Base-by-base conservation (phyloP, 2,797 vertebrate genomes). In the Orientallactaga sibirica region DNA sequence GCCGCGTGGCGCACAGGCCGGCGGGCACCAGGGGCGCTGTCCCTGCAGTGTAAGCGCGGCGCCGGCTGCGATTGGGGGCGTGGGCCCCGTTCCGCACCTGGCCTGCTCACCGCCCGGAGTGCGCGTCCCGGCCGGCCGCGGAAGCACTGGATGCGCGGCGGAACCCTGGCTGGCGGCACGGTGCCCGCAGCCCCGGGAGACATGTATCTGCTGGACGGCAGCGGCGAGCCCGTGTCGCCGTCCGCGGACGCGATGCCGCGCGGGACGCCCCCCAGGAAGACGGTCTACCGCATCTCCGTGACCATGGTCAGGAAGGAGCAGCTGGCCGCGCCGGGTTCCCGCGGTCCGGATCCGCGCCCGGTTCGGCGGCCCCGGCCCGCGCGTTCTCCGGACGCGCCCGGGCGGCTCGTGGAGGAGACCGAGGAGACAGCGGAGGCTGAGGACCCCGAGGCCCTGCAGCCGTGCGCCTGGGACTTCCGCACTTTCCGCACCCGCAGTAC, bases 211-310 rank as follows among this genome's bases (percentile, higher is more conserved):
- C 93, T 97, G 91, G 97, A 97, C 93, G 94, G 88, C 95, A 37
- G 95, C 70, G 80, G 96, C 88, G 95, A 97, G 66, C 96, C 91
- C 71, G 92, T 85, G 78, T 82, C 95, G 29, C 95, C 93, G 37
- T 93, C 96, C 1, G 95, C 88, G 61, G 95, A 95, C 90, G 8
- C 76, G 48, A 95, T 95, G 97, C 96, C 90, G 18, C 97, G 96
- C 79, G 96, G 96, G 89, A 89, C 95, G 87, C 93, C 92, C 68
- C 95, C 95, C n/a, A 70, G 92, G 83, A 97, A 76, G 92, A 99
- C 99, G 0, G 99, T 99, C 3, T 99, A 99, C 97, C 98, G 99
- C 96, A 99, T 99, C 98, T 99, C 99, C 29, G 98, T 99, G 95
- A 99, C 99, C 55, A 97, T 99, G 97, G 99, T 99, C 95, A 99